Conservation (phyloP, 2,888 invertebrate species). For the Oligia latruncula region DNA sequence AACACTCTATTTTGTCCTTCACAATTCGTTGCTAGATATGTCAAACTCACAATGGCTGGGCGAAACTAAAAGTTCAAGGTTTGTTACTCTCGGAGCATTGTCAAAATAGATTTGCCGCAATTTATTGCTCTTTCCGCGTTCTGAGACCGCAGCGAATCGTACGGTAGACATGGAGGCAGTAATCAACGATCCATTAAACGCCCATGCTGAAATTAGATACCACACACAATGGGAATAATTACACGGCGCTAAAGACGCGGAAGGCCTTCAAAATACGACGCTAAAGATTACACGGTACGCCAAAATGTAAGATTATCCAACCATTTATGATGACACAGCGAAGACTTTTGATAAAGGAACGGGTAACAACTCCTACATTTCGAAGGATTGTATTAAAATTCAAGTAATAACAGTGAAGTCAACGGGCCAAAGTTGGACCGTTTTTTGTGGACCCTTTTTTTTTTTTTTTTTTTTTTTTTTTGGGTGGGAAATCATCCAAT, state of each 20-base stretch:
- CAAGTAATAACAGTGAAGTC: constrained; percentile 33
- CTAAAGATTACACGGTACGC: constrained; percentile 69
- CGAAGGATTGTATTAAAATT: constrained; percentile 35
- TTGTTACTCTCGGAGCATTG: constrained; percentile 70
- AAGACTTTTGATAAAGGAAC: neutral
- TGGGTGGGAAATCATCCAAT: no score
- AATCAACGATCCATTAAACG: constrained; percentile 82
- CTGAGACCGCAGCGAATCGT: constrained; percentile 76
- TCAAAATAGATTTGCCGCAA: constrained; percentile 76
- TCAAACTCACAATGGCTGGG: constrained; percentile 66
- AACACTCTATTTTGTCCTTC: constrained; percentile 26
- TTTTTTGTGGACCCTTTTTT: constrained; percentile 52
- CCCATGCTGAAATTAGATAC: constrained; percentile 81
- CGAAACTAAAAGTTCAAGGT: constrained; percentile 78
- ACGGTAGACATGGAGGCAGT: constrained; percentile 66
- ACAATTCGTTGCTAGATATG: constrained; percentile 47
- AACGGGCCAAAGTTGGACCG: constrained; percentile 38
- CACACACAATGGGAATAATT: constrained; percentile 76
- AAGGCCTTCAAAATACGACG: constrained; percentile 69
- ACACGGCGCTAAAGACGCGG: constrained; percentile 73
- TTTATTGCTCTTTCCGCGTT: constrained; percentile 77
- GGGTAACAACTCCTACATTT: constrained; percentile 13
- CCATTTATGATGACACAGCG: constrained; percentile 59
- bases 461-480: no score
- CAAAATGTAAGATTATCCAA: constrained; percentile 64